A percentile compares a stretch with the other conserved stretches of the same genome.
phyloP scores from a whole-genome alignment of 37 sponge, comb jelly and placozoan species.

The Geodia barretti region DNA sequence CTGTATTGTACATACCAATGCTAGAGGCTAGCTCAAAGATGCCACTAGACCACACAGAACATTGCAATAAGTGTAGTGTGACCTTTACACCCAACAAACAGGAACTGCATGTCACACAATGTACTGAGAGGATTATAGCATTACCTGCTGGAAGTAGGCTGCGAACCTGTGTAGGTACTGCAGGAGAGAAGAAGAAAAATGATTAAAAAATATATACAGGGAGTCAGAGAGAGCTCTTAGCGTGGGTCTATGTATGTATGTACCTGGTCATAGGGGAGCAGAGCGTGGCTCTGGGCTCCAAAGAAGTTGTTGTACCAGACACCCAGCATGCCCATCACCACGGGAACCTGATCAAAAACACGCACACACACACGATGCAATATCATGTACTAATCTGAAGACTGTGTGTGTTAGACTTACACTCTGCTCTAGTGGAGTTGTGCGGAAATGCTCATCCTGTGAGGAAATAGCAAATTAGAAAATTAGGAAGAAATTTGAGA shows the following conservation, averaged over 20 bases:
- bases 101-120: not conserved
- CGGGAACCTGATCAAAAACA: constrained; percentile 96
- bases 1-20: no score
- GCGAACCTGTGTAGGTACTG: constrained; percentile 96
- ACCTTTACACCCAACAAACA: no score
- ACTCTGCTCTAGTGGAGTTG: constrained; percentile 94
- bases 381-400: not conserved
- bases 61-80: no score
- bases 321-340: constrained; percentile 91
- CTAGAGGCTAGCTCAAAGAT: no score
- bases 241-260: not conserved
- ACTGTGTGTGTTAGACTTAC: constrained; percentile 17
- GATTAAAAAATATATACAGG: no score
- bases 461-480: not conserved
- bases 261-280: constrained; percentile 98
- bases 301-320: constrained; percentile 99
- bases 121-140: not conserved
- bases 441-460: constrained; percentile 92
- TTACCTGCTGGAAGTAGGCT: constrained; percentile 97
- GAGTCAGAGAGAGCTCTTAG: no score
- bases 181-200: no score
- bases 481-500: not conserved
- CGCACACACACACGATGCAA: not conserved
- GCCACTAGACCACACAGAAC: no score
- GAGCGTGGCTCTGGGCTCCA: constrained; percentile 94